These are phyloP conservation scores for Scortum barcoo DNA, from an alignment of 2,113 vertebrate species.

Conservation along the genomic window DNA sequence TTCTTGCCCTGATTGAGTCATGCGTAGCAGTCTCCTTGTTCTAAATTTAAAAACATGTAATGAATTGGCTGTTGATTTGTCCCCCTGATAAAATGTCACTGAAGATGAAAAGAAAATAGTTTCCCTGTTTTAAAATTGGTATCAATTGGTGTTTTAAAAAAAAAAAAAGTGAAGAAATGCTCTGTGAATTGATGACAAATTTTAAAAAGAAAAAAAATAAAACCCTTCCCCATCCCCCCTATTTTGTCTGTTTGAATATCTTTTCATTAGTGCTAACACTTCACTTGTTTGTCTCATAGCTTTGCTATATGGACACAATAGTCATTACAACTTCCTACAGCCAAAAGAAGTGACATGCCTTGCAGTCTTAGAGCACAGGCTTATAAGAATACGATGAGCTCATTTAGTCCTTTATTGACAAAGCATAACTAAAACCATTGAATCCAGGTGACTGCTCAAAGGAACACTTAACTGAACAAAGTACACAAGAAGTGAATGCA, in stretches of 20 bases:
- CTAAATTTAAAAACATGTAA: slow-evolving; percentile 63
- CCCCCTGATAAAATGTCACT: slow-evolving; percentile 74
- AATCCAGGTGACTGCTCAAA: not conserved
- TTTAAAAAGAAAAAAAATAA: slow-evolving; percentile 76
- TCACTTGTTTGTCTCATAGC: not conserved
- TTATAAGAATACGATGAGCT: not conserved
- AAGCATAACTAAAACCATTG: slow-evolving; percentile 12
- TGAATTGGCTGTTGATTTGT: slow-evolving; percentile 85
- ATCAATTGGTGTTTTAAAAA: slow-evolving; percentile 68
- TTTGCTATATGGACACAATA: too few relatives aligned
- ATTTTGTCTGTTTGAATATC: slow-evolving; percentile 54
- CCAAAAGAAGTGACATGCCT: too few relatives aligned
- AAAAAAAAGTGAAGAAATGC: slow-evolving; percentile 14
- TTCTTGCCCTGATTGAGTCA: slow-evolving; percentile 39
- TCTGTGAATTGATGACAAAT: slow-evolving; percentile 68
- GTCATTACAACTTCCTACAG: too few relatives aligned
- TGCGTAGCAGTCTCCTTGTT: slow-evolving; percentile 76
- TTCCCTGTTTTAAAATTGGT: slow-evolving; percentile 66
- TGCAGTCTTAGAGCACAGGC: not conserved
- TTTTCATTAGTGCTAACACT: not conserved
- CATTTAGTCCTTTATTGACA: slow-evolving; percentile 26
- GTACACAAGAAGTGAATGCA: not conserved
- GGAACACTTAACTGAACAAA: slow-evolving; percentile 5
- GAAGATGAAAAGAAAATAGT: slow-evolving; percentile 45
- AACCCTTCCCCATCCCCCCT: slow-evolving; percentile 76